phyloP scores from a whole-genome alignment of 2,113 vertebrate species.

The Lophius piscatorius region DNA sequence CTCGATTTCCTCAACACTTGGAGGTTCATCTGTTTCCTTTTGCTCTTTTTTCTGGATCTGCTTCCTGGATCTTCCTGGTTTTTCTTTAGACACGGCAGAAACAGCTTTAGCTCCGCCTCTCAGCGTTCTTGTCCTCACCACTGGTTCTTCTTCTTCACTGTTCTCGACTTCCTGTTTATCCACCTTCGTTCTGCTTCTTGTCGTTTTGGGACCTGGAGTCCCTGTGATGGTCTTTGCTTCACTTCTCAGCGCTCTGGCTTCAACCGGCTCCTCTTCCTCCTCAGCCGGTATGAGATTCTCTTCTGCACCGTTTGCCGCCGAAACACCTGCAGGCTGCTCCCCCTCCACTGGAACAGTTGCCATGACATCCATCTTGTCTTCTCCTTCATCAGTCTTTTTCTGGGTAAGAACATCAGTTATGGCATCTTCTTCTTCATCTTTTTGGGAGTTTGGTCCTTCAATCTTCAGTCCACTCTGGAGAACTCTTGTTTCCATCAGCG shows the following conservation, averaged over 20 bases:
- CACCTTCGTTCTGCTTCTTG: conserved; percentile 16
- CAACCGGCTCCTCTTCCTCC: background rate
- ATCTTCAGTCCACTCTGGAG: conserved; percentile 26
- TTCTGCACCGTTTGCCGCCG: background rate
- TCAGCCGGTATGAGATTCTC: background rate
- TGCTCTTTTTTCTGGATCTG: too few species aligned
- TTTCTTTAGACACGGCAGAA: too few species aligned
- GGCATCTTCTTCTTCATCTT: conserved; percentile 3
- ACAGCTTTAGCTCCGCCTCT: too few species aligned
- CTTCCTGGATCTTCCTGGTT: too few species aligned
- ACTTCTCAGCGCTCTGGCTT: conserved; percentile 18
- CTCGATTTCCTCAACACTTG: too few species aligned
- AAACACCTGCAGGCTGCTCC: background rate
- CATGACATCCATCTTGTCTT: background rate
- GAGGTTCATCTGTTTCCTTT: too few species aligned
- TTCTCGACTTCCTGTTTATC: conserved; percentile 1
- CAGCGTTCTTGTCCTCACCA: too few species aligned
- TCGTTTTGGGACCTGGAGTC: conserved; percentile 3
- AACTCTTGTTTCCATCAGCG: conserved; percentile 13
- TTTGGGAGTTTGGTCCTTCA: conserved; percentile 13
- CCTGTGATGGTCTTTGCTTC: conserved; percentile 11
- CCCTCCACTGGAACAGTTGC: background rate
- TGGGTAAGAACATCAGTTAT: background rate
- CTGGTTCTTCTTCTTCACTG: background rate
- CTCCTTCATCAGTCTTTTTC: background rate